Conservation (phyloP, 2,113 vertebrate genomes). For the Xiphophorus couchianus region DNA sequence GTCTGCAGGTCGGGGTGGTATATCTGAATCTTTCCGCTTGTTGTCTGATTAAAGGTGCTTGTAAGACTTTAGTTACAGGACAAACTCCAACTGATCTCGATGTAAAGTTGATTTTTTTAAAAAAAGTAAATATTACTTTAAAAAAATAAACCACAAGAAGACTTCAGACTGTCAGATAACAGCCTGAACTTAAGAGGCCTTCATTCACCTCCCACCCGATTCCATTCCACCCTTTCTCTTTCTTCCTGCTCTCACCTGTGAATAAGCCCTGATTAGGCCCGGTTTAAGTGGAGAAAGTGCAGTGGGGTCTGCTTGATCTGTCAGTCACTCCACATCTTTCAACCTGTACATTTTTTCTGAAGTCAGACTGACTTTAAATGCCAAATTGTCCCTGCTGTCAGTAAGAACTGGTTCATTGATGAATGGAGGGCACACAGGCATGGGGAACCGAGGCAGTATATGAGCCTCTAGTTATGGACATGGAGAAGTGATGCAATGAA, state of each 20-base stretch:
- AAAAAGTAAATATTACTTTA: constrained; percentile 7
- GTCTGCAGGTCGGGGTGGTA: constrained; percentile 10
- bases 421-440: constrained; percentile 30
- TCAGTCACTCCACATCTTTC: constrained; percentile 59
- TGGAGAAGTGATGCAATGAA: constrained; percentile 23
- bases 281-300: constrained; percentile 53
- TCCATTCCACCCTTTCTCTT: constrained; percentile 21
- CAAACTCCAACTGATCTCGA: not conserved
- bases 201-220: constrained; percentile 43
- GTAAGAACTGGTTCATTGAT: constrained; percentile 37
- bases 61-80: not conserved
- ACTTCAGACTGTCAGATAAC: constrained; percentile 56
- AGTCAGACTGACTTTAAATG: constrained; percentile 39
- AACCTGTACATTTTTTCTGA: constrained; percentile 23
- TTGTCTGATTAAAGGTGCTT: not conserved
- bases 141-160: constrained; percentile 21
- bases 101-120: not conserved
- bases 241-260: constrained; percentile 49
- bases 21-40: not conserved
- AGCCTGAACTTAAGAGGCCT: constrained; percentile 43
- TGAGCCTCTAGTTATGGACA: constrained; percentile 28
- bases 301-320: constrained; percentile 42
- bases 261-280: constrained; percentile 58
- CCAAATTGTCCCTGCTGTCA: constrained; percentile 53
- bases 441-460: constrained; percentile 1